A percentile compares a stretch with the other conserved stretches of the same genome.
Evolutionary conservation across 1,140 invertebrate species (phyloP).

Genomic region (Macrosteles quadrilineatus): DNA sequence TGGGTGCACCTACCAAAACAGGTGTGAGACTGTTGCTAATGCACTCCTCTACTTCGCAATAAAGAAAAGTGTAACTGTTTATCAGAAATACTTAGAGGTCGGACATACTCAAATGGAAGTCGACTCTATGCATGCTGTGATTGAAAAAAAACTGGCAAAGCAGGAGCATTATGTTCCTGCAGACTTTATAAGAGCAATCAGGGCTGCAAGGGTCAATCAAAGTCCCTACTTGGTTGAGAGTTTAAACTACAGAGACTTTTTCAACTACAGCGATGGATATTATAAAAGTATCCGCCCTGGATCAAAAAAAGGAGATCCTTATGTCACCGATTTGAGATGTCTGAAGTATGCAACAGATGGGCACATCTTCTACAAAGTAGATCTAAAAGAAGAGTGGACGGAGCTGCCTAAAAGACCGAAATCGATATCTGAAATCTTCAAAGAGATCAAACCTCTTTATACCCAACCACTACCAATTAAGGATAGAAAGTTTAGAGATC

Average conservation of each 20-base stretch:
- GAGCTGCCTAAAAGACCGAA: conserved; percentile 29
- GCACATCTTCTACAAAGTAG: conserved; percentile 15
- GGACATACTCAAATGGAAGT: conserved; percentile 53
- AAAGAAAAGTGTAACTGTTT: conserved; percentile 43
- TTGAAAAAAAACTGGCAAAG: conserved; percentile 42
- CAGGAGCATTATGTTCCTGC: conserved; percentile 39
- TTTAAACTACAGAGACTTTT: conserved; percentile 24
- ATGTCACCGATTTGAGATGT: conserved; percentile 28
- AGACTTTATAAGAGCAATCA: conserved; percentile 40
- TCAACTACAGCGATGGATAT: conserved; percentile 13
- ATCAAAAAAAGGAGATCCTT: conserved; percentile 12
- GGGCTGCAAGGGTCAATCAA: conserved; percentile 39
- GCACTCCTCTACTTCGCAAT: conserved; percentile 42
- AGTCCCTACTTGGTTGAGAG: conserved; percentile 17
- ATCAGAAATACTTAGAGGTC: conserved; percentile 50
- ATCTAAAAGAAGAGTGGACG: conserved; percentile 9
- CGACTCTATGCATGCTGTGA: conserved; percentile 47
- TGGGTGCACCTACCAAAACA: conserved; percentile 47
- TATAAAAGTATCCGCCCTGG: conserved; percentile 17
- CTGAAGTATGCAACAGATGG: conserved; percentile 21
- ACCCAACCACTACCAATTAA: conserved; percentile 2
- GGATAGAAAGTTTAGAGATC: conserved; percentile 21
- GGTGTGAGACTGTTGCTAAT: conserved; percentile 46
- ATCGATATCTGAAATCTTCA: conserved; percentile 13
- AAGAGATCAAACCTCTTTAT: neutral